Evolutionary conservation across 2,113 vertebrate genomes (phyloP), one percentile per base, ranked within the genome.

Genomic region (Fregetta grallaria): DNA sequence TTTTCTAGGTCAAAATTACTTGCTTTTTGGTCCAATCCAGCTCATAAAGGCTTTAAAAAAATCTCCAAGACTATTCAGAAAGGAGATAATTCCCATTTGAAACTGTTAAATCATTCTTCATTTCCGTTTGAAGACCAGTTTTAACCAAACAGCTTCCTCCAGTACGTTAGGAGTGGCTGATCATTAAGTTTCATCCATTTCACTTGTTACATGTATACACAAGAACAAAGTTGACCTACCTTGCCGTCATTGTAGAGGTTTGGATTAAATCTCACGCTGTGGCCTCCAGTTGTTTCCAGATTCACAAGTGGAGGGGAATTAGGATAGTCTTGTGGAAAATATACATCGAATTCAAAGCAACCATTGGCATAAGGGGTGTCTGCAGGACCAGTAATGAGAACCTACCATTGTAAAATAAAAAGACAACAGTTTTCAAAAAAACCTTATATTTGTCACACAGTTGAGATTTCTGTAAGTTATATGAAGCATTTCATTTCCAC

Each of bases 171-270:
- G 16, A 86, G 45, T 1, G 1, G 34, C 53, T 45, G 30, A 83
- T 66, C 22, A 16, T 44, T 72, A 11, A 36, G 17, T 58, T 53
- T 32, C 16, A 53, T n/a, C 25, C 0, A 1, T 74, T 89, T 65
- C 74, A 52, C 27, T 61, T 66, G 22, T 66, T 19, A 78, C 3
- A 52, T 12, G 29, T 52, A 4, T 19, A 55, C 56, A 63, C 65
- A 65, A 79, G 63, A 84, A 49, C 38, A 38, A 93, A 94, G 36
- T 6, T 72, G 40, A 61, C 94, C 38, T 95, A 99, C 99, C 98
- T 99, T 99, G 98, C 99, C 99, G 78, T 99, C 99, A 30, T 99
- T 99, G 98, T 99, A 99, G 97, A 99, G 99, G 96, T 99, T 99
- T 85, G 99, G 99, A 98, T 99, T 99, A 96, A 99, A 99, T 94